These are phyloP conservation scores for Carcharodon carcharias DNA, from an alignment of 2,797 vertebrate genomes.

Conservation along the genomic window DNA sequence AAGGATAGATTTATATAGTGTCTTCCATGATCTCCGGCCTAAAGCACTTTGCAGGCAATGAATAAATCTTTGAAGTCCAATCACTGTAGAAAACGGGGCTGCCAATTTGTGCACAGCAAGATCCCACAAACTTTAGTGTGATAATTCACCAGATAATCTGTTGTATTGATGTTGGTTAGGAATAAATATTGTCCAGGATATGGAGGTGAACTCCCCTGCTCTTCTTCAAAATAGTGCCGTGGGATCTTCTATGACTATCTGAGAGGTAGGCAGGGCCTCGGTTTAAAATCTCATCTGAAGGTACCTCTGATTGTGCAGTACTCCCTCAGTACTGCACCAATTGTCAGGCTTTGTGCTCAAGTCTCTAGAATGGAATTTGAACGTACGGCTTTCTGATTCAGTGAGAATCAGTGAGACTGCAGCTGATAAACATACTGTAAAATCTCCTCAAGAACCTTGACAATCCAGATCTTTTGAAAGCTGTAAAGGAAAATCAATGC, in stretches of 20 bases:
- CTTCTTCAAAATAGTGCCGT: not conserved
- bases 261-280: no score
- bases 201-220: not conserved
- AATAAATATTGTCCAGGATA: not conserved
- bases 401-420: not conserved
- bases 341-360: not conserved
- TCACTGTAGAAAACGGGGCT: not conserved
- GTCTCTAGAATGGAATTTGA: not conserved
- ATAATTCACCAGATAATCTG: not conserved
- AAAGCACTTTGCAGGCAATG: not conserved
- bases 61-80: not conserved
- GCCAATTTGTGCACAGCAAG: not conserved
- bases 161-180: not conserved
- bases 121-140: not conserved
- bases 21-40: not conserved
- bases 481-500: not conserved
- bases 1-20: not conserved
- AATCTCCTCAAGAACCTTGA: not conserved
- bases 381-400: not conserved
- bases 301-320: not conserved
- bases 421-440: not conserved
- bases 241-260: not conserved
- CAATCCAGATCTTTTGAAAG: not conserved
- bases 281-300: not conserved
- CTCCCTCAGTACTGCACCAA: not conserved